Conservation (phyloP, 2,888 invertebrate genomes). For the Camptogramma bilineatum region DNA sequence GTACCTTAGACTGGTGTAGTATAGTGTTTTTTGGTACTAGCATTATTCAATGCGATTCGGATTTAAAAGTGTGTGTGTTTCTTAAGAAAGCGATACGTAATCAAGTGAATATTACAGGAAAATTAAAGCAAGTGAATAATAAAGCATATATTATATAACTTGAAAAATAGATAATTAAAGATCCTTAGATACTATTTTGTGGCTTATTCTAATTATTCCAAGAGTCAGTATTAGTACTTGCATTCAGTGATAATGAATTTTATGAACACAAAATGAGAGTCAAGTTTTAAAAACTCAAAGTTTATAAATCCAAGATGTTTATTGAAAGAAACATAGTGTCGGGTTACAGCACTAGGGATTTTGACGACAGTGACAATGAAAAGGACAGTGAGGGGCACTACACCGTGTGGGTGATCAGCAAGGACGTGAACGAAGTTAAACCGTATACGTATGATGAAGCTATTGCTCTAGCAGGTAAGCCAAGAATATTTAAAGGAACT, state of each 20-base stretch:
- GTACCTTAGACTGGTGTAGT: too few species aligned
- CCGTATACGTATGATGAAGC: constrained; percentile 42
- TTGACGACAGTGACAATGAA: constrained; percentile 31
- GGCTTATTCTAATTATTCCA: too few species aligned
- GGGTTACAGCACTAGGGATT: constrained; percentile 9
- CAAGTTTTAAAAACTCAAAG: not conserved
- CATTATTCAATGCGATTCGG: too few species aligned
- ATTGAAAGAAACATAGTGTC: constrained; percentile 24
- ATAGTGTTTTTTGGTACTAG: too few species aligned
- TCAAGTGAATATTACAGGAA: too few species aligned
- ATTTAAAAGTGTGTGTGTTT: too few species aligned
- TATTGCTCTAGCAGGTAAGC: constrained; percentile 36
- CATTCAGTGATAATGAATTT: not conserved
- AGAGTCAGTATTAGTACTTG: too few species aligned
- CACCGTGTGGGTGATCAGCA: constrained; percentile 35
- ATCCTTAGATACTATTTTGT: too few species aligned
- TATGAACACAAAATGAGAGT: not conserved
- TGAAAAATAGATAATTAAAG: too few species aligned
- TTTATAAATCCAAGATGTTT: constrained; percentile 7
- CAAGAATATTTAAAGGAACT: not conserved
- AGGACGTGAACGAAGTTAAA: constrained; percentile 25
- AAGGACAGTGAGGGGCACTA: constrained; percentile 18
- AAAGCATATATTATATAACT: too few species aligned
- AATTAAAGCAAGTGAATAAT: too few species aligned
- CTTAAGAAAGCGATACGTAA: too few species aligned